Conservation (phyloP, 2,888 invertebrate species). For the Sesia bembeciformis region DNA sequence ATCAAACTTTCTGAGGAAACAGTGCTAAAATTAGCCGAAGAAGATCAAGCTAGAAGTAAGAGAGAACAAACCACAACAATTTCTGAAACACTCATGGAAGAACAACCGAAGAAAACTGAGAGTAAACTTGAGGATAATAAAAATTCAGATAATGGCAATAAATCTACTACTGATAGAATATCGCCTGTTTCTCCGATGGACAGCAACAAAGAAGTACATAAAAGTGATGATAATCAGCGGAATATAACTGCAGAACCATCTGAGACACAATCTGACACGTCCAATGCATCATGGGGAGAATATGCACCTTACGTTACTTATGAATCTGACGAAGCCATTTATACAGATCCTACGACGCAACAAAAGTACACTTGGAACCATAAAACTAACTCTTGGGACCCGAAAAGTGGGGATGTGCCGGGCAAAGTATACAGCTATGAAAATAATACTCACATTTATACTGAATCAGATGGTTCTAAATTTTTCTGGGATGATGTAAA, state of each 20-base stretch:
- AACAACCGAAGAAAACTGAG: not conserved
- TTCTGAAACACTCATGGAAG: not conserved
- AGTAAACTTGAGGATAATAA: not conserved
- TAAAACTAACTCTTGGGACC: conserved; percentile 64
- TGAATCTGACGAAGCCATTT: conserved; percentile 80
- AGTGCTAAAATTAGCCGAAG: conserved; percentile 55
- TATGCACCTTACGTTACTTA: conserved; percentile 79
- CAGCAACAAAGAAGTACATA: not conserved
- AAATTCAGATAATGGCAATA: not conserved
- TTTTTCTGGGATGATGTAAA: conserved; percentile 94
- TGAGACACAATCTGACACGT: conserved; percentile 5
- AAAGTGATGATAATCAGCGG: not conserved
- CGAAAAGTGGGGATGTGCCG: conserved; percentile 40
- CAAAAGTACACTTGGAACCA: conserved; percentile 79
- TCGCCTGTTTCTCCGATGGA: not conserved
- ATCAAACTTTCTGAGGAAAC: conserved; percentile 65
- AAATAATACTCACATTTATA: conserved; percentile 85
- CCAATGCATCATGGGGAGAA: conserved; percentile 37
- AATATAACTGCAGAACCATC: not conserved
- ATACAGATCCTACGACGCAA: conserved; percentile 81
- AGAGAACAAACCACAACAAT: not conserved
- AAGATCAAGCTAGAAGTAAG: conserved; percentile 30
- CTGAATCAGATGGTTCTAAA: conserved; percentile 89
- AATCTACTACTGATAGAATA: not conserved
- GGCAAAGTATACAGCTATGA: conserved; percentile 79